Evolutionary conservation across 2,113 vertebrate genomes (phyloP).

Genomic region (Sula dactylatra): DNA sequence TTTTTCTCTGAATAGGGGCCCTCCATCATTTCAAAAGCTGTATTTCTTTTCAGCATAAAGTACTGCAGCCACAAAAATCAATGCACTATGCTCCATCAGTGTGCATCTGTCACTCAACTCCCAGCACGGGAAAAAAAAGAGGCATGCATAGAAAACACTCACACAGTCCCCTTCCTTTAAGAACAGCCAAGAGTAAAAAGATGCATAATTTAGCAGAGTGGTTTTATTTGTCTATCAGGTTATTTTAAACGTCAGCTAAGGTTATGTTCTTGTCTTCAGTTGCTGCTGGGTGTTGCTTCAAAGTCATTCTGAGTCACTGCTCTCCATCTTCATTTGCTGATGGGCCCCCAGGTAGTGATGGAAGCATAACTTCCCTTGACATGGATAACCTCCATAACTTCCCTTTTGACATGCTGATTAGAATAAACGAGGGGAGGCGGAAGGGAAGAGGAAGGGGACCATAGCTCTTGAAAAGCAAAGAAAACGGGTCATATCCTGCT

Average conservation of each 20-base stretch:
- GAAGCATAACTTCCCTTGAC: constrained; percentile 57
- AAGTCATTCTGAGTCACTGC: constrained; percentile 61
- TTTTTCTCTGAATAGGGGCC: background rate
- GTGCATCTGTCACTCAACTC: constrained; percentile 29
- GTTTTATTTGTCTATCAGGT: constrained; percentile 8
- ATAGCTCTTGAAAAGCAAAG: background rate
- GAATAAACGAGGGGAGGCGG: background rate
- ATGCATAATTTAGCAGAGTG: constrained; percentile 23
- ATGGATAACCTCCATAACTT: constrained; percentile 40
- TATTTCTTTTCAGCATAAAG: constrained; percentile 37
- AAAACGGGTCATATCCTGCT: background rate
- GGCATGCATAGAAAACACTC: background rate
- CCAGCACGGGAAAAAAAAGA: background rate
- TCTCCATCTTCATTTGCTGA: constrained; percentile 60
- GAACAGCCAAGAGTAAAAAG: constrained; percentile 1
- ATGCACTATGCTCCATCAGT: constrained; percentile 25
- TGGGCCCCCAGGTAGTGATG: constrained; percentile 57
- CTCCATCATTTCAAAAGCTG: constrained; percentile 7
- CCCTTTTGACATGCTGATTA: constrained; percentile 5
- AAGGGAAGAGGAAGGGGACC: background rate
- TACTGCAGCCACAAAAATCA: constrained; percentile 29
- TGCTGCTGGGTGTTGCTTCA: constrained; percentile 52
- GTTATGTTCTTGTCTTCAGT: constrained; percentile 21
- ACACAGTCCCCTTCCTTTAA: background rate
- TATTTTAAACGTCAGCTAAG: constrained; percentile 28